Evolutionary conservation across 2,113 vertebrate species (phyloP).

Genomic region (Hiodon alosoides): DNA sequence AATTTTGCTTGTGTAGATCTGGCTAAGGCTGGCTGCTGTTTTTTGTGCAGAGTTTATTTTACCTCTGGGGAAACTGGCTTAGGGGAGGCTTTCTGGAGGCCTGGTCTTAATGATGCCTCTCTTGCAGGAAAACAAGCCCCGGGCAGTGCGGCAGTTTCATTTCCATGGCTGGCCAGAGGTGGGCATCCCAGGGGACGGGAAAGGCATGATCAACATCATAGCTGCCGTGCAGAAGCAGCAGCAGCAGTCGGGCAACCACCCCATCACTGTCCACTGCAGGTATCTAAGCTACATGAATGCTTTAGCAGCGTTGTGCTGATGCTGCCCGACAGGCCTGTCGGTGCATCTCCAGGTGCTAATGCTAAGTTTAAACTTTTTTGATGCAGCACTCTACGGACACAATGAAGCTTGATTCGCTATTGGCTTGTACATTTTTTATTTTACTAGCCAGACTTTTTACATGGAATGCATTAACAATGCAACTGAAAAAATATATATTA

Average conservation of each 20-base stretch:
- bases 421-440: too few species aligned
- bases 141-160: slow-evolving; percentile 91
- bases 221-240: slow-evolving; percentile 96
- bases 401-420: too few species aligned
- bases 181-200: slow-evolving; percentile 89
- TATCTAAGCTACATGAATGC: not conserved
- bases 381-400: too few species aligned
- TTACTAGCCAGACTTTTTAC: too few species aligned
- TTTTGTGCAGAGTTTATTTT: not conserved
- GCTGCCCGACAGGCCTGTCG: too few species aligned
- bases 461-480: too few species aligned
- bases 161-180: slow-evolving; percentile 98
- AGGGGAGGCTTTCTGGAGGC: not conserved
- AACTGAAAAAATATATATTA: too few species aligned
- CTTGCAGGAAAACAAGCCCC: slow-evolving; percentile 88
- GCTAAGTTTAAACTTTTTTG: too few species aligned
- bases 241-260: slow-evolving; percentile 97
- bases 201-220: slow-evolving; percentile 98
- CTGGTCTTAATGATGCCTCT: not conserved
- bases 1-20: too few species aligned
- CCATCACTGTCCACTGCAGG: slow-evolving; percentile 83
- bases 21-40: not conserved
- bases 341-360: too few species aligned
- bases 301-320: not conserved
- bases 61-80: not conserved